A percentile compares a stretch with the other conserved stretches of the same genome.
These are phyloP conservation scores for Pseudochirops cupreus DNA, from an alignment of 2,797 vertebrate genomes.

Conservation along the genomic window DNA sequence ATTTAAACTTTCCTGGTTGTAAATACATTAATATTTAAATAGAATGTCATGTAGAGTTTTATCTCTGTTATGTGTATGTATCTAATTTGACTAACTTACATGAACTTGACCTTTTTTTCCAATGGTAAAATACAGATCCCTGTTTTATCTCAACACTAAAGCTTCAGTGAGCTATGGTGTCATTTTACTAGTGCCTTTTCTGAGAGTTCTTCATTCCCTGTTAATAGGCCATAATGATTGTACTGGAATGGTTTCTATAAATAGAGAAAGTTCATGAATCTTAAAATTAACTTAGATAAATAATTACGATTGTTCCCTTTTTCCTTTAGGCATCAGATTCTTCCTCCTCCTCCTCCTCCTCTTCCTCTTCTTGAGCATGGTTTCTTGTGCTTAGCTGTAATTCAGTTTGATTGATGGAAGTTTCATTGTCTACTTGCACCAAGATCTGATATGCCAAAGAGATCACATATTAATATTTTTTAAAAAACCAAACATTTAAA, in stretches of 20 bases:
- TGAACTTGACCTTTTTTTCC: background rate
- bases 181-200: background rate
- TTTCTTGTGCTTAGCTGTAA: slow-evolving; percentile 88
- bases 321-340: slow-evolving; percentile 85
- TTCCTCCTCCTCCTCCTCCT: slow-evolving; percentile 83
- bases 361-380: slow-evolving; percentile 81
- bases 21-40: slow-evolving; percentile 44
- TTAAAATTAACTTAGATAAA: slow-evolving; percentile 44
- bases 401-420: slow-evolving; percentile 95
- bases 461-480: slow-evolving; percentile 20
- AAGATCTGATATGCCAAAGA: slow-evolving; percentile 81
- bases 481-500: background rate
- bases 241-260: slow-evolving; percentile 34
- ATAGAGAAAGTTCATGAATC: slow-evolving; percentile 66
- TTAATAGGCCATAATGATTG: background rate
- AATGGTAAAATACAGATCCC: background rate
- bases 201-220: slow-evolving; percentile 45
- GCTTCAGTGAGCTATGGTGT: background rate
- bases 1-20: slow-evolving; percentile 57
- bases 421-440: slow-evolving; percentile 94
- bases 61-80: slow-evolving; percentile 24
- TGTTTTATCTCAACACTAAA: slow-evolving; percentile 3
- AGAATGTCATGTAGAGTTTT: slow-evolving; percentile 40
- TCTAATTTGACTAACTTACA: slow-evolving; percentile 22
- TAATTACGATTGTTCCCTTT: slow-evolving; percentile 22